These are phyloP conservation scores for Epinotia bilunana DNA, from an alignment of 2,888 invertebrate species.

Conservation along the genomic window DNA sequence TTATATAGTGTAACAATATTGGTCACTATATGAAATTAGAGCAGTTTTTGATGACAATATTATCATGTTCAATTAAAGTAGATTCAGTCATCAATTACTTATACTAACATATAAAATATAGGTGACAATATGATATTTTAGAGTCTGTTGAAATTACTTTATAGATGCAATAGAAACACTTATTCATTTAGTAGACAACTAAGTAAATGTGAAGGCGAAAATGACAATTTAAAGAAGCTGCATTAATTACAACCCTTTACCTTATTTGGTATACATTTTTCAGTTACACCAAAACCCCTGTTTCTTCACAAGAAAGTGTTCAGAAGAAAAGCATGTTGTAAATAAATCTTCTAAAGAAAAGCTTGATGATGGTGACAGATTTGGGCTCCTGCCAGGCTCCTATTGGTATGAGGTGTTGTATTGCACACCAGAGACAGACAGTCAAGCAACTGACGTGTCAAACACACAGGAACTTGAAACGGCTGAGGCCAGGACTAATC, in stretches of 20 bases:
- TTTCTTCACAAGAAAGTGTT: slow-evolving; percentile 68
- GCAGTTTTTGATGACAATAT: too few species aligned
- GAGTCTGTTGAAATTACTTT: too few species aligned
- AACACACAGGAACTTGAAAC: slow-evolving; percentile 21
- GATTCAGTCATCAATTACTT: too few species aligned
- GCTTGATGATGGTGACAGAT: slow-evolving; percentile 78
- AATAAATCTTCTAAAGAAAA: slow-evolving; percentile 59
- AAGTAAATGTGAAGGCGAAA: too few species aligned
- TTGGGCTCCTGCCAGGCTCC: slow-evolving; percentile 79
- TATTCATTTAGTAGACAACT: too few species aligned
- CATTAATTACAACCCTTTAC: background rate
- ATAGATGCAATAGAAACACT: too few species aligned
- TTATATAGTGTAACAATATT: too few species aligned
- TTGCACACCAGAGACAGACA: slow-evolving; percentile 45
- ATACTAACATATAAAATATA: too few species aligned
- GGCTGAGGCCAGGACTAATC: background rate
- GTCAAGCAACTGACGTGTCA: slow-evolving; percentile 37
- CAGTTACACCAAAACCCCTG: slow-evolving; percentile 84
- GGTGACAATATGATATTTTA: too few species aligned
- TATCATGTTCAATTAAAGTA: too few species aligned
- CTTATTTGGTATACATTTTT: slow-evolving; percentile 50
- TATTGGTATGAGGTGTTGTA: slow-evolving; percentile 79
- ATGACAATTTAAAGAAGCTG: too few species aligned
- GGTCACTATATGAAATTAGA: too few species aligned
- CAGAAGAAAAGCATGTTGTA: slow-evolving; percentile 63